phyloP scores from a whole-genome alignment of 2,113 vertebrate genomes.

The Ivindomyrus marchei region DNA sequence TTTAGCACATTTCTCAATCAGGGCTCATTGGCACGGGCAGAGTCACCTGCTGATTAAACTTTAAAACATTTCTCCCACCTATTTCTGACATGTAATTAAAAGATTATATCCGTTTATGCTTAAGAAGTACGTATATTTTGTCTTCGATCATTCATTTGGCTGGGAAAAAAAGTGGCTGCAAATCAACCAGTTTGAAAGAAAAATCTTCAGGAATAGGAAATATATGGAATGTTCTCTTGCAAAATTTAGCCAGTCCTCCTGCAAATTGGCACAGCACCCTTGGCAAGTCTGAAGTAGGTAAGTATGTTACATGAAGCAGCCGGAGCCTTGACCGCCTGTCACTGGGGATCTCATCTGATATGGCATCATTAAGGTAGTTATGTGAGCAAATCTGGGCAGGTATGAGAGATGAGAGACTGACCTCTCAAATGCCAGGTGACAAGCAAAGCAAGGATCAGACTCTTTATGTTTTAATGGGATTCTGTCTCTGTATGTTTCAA shows the following conservation, averaged over 20 bases:
- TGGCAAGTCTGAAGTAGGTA: not conserved
- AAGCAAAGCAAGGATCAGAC: not conserved
- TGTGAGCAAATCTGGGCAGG: not conserved
- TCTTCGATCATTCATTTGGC: not conserved
- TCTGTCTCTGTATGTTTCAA: not conserved
- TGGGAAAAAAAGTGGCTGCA: not conserved
- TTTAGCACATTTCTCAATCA: not conserved
- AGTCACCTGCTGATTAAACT: not conserved
- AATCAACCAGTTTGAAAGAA: too few relatives aligned
- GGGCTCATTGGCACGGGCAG: not conserved
- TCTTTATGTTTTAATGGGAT: not conserved
- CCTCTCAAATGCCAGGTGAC: not conserved
- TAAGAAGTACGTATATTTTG: not conserved
- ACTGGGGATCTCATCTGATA: not conserved
- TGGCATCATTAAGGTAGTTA: not conserved
- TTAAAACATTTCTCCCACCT: not conserved
- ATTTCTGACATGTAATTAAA: not conserved
- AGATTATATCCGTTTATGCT: not conserved
- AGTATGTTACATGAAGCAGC: not conserved
- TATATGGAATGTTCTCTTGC: not conserved
- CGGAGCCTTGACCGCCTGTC: not conserved
- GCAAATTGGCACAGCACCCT: not conserved
- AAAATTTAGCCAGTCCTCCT: not conserved
- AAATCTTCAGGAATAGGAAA: not conserved
- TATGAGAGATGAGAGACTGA: not conserved